Percentiles rank a stretch among this genome's conserved stretches.
Evolutionary conservation across 2,797 vertebrate species (phyloP).

Genomic region (Potorous gilbertii): DNA sequence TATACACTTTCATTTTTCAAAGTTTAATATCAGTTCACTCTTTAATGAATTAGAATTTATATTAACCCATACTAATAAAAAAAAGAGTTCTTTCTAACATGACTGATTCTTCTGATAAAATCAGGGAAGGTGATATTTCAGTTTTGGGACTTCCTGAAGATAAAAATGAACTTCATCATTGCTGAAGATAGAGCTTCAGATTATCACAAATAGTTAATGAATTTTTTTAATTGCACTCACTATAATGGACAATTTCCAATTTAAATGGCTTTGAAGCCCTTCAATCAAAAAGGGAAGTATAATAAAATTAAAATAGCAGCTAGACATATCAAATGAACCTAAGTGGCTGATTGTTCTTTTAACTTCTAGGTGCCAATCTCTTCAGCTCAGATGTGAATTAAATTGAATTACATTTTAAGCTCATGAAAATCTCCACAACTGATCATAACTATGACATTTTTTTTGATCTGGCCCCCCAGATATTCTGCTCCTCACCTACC

Average conservation of each 20-base stretch:
- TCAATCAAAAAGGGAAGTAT: conserved; percentile 65
- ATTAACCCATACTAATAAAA: conserved; percentile 16
- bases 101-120: conserved; percentile 55
- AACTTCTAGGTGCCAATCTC: conserved; percentile 58
- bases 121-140: conserved; percentile 64
- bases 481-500: conserved; percentile 25
- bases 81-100: background rate
- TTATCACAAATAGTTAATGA: conserved; percentile 45
- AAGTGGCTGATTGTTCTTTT: conserved; percentile 67
- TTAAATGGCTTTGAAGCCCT: conserved; percentile 51
- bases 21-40: background rate
- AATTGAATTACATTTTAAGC: conserved; percentile 60
- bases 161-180: conserved; percentile 61
- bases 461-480: conserved; percentile 49
- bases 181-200: conserved; percentile 49
- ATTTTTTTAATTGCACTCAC: conserved; percentile 50
- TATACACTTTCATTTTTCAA: conserved; percentile 10
- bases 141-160: conserved; percentile 24
- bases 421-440: conserved; percentile 36
- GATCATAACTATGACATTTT: conserved; percentile 55
- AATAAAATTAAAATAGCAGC: conserved; percentile 67
- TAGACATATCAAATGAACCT: conserved; percentile 44
- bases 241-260: conserved; percentile 64
- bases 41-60: conserved; percentile 39
- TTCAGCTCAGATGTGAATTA: conserved; percentile 51